Evolutionary conservation across 2,888 invertebrate species (phyloP).

Genomic region (Gasteruption jaculator): DNA sequence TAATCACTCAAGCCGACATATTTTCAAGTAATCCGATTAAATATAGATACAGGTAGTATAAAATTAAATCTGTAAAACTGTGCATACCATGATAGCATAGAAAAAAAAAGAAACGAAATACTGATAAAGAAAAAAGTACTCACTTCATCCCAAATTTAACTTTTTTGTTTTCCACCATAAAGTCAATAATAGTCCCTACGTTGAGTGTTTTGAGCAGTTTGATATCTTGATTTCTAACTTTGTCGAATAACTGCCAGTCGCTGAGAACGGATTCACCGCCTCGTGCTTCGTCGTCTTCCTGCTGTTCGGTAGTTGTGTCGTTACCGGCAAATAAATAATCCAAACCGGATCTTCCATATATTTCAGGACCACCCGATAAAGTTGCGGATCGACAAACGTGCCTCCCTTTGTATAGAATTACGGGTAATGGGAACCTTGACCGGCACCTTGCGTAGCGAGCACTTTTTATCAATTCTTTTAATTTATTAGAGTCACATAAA

Average conservation of each 20-base stretch:
- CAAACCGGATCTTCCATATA: constrained; percentile 65
- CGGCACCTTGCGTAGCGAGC: constrained; percentile 72
- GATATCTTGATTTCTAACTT: constrained; percentile 65
- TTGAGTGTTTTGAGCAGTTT: constrained; percentile 65
- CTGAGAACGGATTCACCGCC: constrained; percentile 35
- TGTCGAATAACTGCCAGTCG: constrained; percentile 61
- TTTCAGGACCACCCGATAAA: constrained; percentile 68
- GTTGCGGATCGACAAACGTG: constrained; percentile 72
- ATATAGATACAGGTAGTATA: not conserved
- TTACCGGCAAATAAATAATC: constrained; percentile 57
- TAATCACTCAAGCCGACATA: too few species aligned
- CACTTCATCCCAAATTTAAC: constrained; percentile 77
- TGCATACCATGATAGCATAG: not conserved
- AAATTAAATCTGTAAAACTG: not conserved
- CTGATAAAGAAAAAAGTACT: constrained; percentile 51
- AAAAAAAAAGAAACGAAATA: constrained; percentile 2
- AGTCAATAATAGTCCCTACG: constrained; percentile 71
- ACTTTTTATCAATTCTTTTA: constrained; percentile 63
- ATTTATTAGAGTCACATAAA: constrained; percentile 56
- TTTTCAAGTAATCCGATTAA: too few species aligned
- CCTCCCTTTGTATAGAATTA: constrained; percentile 71
- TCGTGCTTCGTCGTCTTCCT: constrained; percentile 35
- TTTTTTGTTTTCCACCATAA: constrained; percentile 83
- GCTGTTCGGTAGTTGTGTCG: constrained; percentile 29
- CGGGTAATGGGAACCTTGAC: constrained; percentile 72